Evolutionary conservation across 2,888 invertebrate genomes (phyloP), one percentile per base, ranked within the genome.

Genomic region (Lithophane semibrunnea): DNA sequence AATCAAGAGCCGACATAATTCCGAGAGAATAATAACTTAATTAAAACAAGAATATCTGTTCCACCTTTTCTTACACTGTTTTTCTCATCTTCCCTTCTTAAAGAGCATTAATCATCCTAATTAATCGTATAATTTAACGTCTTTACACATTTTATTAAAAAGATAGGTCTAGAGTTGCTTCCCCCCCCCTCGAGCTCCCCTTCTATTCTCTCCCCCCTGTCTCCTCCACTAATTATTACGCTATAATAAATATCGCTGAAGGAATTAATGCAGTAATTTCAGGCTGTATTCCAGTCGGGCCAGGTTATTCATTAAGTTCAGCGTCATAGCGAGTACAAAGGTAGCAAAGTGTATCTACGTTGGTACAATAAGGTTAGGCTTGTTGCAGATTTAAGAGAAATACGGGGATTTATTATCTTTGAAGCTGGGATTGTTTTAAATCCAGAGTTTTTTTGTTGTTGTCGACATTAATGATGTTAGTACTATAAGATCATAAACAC

Each of bases 251-350:
- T 91, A 92, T 89, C 89, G 88, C 86, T 77, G 75, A 79, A 86
- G 87, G 89, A 92, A 90, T 92, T 92, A 92, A 90, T 91, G 91
- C 90, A 89, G 92, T 90, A 93, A 93, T 92, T 92, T 90, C 82
- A 85, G 87, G 83, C 88, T 82, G 86, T 90, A 77, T 88, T 89
- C 85, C 83, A 86, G 82, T 71, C 71, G 74, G 76, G 82, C 72
- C 60, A 70, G 88, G 89, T 90, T 92, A 91, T 91, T 91, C 90
- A 91, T 90, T 91, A 90, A 89, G 83, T 86, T 87, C 85, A 86
- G 80, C 87, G 85, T 90, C 90, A 91, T 88, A 88, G 86, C 85
- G 49, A 73, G 75, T 85, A 86, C 88, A 85, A 83, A 86, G 81
- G 86, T 82, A 82, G 80, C 71, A 72, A 73, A 75, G 70, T 76